phyloP scores from a whole-genome alignment of 2,113 vertebrate genomes.

The Pelecanoides urinatrix region DNA sequence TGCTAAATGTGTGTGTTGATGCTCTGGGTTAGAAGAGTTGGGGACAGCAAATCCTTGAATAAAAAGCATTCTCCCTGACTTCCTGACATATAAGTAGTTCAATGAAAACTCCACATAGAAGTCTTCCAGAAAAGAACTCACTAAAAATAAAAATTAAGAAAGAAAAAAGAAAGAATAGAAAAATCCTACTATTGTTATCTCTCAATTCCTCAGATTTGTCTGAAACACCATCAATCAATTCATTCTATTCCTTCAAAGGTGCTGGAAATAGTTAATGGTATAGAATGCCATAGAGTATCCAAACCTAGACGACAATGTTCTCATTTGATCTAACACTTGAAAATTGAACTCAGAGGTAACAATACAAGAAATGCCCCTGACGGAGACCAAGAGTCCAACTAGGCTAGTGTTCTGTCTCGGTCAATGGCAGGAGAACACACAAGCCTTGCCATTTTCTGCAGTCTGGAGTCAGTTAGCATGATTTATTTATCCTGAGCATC shows the following conservation, averaged over 20 bases:
- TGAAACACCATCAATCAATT: background rate
- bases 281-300: background rate
- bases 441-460: background rate
- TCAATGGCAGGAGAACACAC: background rate
- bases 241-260: background rate
- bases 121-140: background rate
- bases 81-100: background rate
- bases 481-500: slow-evolving; percentile 9
- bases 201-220: background rate
- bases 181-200: background rate
- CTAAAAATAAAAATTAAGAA: background rate
- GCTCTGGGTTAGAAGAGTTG: background rate
- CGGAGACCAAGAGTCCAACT: background rate
- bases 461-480: background rate
- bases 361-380: background rate
- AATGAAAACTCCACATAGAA: background rate
- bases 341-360: background rate
- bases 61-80: background rate
- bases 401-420: background rate
- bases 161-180: background rate
- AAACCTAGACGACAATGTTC: background rate
- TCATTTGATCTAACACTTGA: background rate
- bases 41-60: background rate
- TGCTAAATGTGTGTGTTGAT: background rate
- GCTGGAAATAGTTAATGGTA: background rate